These are phyloP conservation scores for Salvelinus namaycush DNA, from an alignment of 2,113 vertebrate genomes.

Conservation along the genomic window DNA sequence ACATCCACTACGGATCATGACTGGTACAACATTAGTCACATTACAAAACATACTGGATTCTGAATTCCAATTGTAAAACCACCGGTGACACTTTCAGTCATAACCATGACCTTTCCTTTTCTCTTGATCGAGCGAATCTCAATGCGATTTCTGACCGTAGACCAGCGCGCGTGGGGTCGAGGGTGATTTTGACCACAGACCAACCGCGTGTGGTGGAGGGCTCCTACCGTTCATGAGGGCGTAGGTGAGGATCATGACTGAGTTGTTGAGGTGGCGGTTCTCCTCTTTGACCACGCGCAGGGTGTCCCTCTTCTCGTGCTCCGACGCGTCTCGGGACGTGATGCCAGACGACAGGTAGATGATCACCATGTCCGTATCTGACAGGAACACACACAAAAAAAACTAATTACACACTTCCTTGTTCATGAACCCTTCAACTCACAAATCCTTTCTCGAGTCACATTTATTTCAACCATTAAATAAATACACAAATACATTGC, in stretches of 20 bases:
- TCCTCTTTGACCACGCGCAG: constrained; percentile 91
- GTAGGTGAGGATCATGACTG: constrained; percentile 97
- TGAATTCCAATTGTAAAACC: too few species aligned
- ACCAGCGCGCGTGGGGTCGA: neutral
- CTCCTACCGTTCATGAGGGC: constrained; percentile 95
- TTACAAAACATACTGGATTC: too few species aligned
- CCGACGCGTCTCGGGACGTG: constrained; percentile 88
- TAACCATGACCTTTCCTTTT: too few species aligned
- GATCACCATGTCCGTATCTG: constrained; percentile 93
- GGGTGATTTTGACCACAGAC: neutral
- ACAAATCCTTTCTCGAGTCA: neutral
- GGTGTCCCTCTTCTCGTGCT: constrained; percentile 92
- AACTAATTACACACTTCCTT: too few species aligned
- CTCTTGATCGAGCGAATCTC: neutral
- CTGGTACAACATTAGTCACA: too few species aligned
- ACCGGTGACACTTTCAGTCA: too few species aligned
- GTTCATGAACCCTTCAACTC: neutral
- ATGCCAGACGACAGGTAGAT: constrained; percentile 95
- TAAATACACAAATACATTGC: neutral
- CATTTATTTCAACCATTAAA: neutral
- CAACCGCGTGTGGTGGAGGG: neutral
- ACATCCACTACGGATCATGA: too few species aligned
- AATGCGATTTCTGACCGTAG: neutral
- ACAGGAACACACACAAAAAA: neutral
- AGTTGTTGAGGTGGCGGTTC: constrained; percentile 95